Conservation (phyloP, 1,140 invertebrate genomes). For the Caenorhabditis inopinata region DNA sequence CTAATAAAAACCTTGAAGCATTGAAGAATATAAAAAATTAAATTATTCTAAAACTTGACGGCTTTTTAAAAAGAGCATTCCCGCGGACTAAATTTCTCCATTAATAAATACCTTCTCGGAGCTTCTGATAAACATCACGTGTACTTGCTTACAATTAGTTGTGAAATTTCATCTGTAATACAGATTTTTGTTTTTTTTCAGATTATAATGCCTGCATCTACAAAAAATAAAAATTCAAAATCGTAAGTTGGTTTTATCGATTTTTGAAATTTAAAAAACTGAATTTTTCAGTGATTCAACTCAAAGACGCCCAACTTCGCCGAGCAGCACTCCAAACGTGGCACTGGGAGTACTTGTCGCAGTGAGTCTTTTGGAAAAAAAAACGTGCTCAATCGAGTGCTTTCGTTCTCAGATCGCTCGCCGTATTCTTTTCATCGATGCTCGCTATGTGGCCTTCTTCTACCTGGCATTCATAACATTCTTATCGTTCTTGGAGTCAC, state of each 20-base stretch:
- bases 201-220: neutral
- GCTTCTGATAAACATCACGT: neutral
- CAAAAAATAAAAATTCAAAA: neutral
- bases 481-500: neutral
- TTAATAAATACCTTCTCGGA: constrained; percentile 10
- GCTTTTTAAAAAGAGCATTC: neutral
- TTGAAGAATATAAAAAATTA: too few relatives aligned
- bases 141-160: neutral
- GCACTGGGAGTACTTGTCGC: neutral
- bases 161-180: too few relatives aligned
- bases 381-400: too few relatives aligned
- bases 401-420: neutral
- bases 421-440: neutral
- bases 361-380: neutral
- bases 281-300: neutral
- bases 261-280: neutral
- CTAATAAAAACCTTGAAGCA: too few relatives aligned
- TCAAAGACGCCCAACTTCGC: neutral
- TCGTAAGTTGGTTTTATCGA: neutral
- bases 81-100: constrained; percentile 11
- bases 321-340: neutral
- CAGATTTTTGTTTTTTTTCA: neutral
- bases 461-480: neutral
- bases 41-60: too few relatives aligned
- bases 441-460: neutral